These are phyloP conservation scores for Bombyx mori DNA, from an alignment of 1,140 invertebrate species.

Conservation along the genomic window DNA sequence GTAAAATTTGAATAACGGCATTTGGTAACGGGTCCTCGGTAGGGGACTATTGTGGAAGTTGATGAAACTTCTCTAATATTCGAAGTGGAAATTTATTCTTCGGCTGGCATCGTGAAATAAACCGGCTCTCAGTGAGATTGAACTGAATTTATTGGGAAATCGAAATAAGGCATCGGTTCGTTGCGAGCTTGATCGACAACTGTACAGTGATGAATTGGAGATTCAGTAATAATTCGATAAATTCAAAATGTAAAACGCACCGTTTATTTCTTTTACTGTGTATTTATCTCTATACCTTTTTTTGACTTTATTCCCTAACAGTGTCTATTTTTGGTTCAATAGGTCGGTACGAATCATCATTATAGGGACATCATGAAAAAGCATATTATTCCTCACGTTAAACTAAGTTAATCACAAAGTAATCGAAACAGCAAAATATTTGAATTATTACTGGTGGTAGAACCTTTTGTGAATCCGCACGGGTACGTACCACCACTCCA, in stretches of 20 bases:
- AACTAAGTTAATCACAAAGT: no score
- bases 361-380: no score
- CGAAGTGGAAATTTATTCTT: conserved; percentile 52
- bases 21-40: conserved; percentile 40
- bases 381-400: no score
- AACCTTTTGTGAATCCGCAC: no score
- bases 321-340: no score
- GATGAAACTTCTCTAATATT: conserved; percentile 52
- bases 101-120: conserved; percentile 38
- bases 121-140: conserved; percentile 35
- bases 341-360: no score
- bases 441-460: no score
- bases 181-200: conserved; percentile 15
- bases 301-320: no score
- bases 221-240: conserved; percentile 15
- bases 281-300: no score
- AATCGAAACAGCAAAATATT: no score
- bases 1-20: conserved; percentile 53
- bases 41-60: conserved; percentile 45
- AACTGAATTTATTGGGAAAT: conserved; percentile 38
- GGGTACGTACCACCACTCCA: no score
- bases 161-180: conserved; percentile 23
- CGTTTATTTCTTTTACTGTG: no score
- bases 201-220: conserved; percentile 28
- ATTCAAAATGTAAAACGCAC: background rate